phyloP scores from a whole-genome alignment of 2,888 invertebrate genomes.

The Drosophila anomalata region DNA sequence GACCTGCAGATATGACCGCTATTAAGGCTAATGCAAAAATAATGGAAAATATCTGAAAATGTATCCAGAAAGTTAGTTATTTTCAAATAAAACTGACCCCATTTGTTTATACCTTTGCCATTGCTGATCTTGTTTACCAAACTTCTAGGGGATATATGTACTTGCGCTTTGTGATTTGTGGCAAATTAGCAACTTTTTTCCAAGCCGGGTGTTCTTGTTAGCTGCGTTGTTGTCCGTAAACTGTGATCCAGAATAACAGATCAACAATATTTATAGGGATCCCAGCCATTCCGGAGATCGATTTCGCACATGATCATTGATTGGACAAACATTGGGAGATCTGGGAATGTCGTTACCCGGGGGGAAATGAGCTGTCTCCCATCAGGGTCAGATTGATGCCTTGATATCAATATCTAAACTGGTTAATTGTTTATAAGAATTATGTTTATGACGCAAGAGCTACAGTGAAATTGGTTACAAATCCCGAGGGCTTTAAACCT shows the following conservation, averaged over 20 bases:
- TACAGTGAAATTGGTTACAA: neutral
- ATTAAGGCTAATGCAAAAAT: constrained; percentile 33
- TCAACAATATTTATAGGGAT: constrained; percentile 64
- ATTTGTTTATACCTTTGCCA: constrained; percentile 58
- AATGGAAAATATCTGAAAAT: constrained; percentile 55
- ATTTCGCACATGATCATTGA: constrained; percentile 75
- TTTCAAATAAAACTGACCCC: constrained; percentile 2
- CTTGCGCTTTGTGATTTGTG: constrained; percentile 18
- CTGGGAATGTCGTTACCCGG: constrained; percentile 67
- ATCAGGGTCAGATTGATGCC: constrained; percentile 33
- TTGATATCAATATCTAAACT: constrained; percentile 32
- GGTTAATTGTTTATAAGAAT: neutral
- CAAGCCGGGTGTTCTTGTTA: constrained; percentile 37
- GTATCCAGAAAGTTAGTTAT: constrained; percentile 14
- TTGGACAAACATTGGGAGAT: constrained; percentile 55
- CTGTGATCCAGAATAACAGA: constrained; percentile 47
- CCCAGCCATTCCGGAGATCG: constrained; percentile 55
- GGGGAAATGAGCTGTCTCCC: constrained; percentile 22
- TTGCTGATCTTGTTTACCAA: constrained; percentile 61
- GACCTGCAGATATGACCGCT: constrained; percentile 43
- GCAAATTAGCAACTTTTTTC: constrained; percentile 67
- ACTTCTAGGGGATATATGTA: constrained; percentile 36
- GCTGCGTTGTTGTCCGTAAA: constrained; percentile 50
- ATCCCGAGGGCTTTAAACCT: neutral
- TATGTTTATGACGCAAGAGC: constrained; percentile 14